Percentiles rank a stretch among this genome's conserved stretches.
Conservation (phyloP, 1,140 invertebrate species). For the Saccostrea glomerata region DNA sequence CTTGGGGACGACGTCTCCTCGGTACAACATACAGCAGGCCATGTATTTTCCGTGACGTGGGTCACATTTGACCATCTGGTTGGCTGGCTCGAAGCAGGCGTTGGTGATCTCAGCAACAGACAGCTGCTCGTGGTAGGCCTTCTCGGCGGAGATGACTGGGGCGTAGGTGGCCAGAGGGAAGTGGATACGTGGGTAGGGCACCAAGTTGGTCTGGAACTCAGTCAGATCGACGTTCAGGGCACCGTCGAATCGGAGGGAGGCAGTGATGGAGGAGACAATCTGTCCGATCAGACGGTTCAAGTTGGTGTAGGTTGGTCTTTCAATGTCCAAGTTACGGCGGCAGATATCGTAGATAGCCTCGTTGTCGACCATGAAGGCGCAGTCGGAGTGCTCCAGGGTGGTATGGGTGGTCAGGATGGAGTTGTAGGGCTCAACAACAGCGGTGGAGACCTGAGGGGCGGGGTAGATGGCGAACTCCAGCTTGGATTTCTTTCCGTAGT, state of each 20-base stretch:
- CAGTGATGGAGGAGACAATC: slow-evolving; percentile 91
- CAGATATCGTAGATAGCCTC: slow-evolving; percentile 93
- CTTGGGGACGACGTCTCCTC: slow-evolving; percentile 83
- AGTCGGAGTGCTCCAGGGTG: slow-evolving; percentile 77
- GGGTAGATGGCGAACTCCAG: slow-evolving; percentile 94
- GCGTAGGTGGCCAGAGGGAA: slow-evolving; percentile 76
- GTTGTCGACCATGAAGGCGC: slow-evolving; percentile 83
- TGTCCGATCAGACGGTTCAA: slow-evolving; percentile 88
- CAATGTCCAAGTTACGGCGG: slow-evolving; percentile 84
- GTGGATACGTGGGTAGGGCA: slow-evolving; percentile 76
- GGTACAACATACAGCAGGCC: slow-evolving; percentile 76
- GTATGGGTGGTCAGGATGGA: slow-evolving; percentile 79
- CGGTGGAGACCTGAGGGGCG: slow-evolving; percentile 87
- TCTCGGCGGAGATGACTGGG: slow-evolving; percentile 75
- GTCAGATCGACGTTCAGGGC: slow-evolving; percentile 85
- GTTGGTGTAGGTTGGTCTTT: slow-evolving; percentile 89
- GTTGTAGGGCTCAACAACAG: slow-evolving; percentile 79
- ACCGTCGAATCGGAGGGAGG: slow-evolving; percentile 89
- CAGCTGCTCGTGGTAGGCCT: slow-evolving; percentile 79
- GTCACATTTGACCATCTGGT: slow-evolving; percentile 96
- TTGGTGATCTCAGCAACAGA: slow-evolving; percentile 83
- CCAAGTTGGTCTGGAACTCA: slow-evolving; percentile 86
- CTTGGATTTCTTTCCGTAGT: slow-evolving; percentile 93
- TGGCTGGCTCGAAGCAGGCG: slow-evolving; percentile 92
- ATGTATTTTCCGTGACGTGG: slow-evolving; percentile 93